Evolutionary conservation across 2,113 vertebrate genomes (phyloP).

Genomic region (Lasiurus borealis): DNA sequence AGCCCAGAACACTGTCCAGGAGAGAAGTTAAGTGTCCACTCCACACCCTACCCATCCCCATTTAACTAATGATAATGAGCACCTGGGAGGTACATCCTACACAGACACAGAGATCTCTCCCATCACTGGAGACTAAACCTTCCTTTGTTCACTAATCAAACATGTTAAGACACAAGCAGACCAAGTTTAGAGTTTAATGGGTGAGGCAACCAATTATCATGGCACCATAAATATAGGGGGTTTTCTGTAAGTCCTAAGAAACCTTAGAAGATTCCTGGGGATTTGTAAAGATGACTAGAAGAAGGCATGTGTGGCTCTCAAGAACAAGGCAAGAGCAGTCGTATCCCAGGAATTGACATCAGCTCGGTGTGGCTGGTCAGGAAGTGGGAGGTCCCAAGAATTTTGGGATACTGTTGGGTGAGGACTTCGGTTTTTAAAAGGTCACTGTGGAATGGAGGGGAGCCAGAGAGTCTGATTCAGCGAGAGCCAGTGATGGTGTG

Average conservation of each 20-base stretch:
- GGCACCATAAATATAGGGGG: background rate
- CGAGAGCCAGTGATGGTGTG: background rate
- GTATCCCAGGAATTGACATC: background rate
- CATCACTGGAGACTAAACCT: background rate
- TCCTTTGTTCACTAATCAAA: background rate
- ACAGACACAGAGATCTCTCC: background rate
- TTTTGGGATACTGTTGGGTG: background rate
- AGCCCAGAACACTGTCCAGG: background rate
- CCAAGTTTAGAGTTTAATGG: background rate
- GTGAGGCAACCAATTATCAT: background rate
- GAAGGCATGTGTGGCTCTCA: background rate
- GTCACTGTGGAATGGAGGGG: background rate
- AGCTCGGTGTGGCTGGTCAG: fast-evolving
- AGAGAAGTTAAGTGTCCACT: background rate
- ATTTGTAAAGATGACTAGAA: background rate
- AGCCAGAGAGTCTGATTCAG: background rate
- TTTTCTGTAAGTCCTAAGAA: background rate
- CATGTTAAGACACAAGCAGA: background rate
- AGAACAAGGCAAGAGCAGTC: background rate
- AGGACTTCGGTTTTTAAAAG: background rate
- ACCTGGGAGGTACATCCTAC: background rate
- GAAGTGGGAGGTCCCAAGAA: background rate
- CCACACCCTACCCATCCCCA: background rate
- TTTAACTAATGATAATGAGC: background rate
- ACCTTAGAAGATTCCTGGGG: background rate